phyloP scores from a whole-genome alignment of 2,113 vertebrate species.

The Nothocercus julius region DNA sequence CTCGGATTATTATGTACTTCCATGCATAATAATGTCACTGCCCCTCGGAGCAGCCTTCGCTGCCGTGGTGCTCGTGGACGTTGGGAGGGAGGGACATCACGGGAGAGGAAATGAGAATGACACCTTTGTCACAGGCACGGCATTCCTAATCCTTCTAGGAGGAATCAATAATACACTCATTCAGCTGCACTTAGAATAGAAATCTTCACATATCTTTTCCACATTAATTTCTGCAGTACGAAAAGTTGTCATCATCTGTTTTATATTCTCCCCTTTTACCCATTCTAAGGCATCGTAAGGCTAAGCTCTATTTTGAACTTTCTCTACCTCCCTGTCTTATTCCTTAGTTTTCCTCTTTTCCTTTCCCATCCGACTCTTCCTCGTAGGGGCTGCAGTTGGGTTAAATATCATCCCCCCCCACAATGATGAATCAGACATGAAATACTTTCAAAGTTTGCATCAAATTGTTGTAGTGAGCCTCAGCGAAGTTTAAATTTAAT shows the following conservation, averaged over 20 bases:
- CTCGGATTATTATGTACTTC: slow-evolving; percentile 51
- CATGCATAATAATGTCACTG: slow-evolving; percentile 55
- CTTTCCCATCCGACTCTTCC: neutral
- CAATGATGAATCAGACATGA: neutral
- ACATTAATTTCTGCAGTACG: neutral
- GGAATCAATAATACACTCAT: neutral
- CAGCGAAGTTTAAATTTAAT: neutral
- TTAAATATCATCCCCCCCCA: fast-evolving
- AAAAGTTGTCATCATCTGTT: neutral
- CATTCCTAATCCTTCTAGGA: neutral
- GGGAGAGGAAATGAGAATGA: slow-evolving; percentile 23
- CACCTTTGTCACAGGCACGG: slow-evolving; percentile 19
- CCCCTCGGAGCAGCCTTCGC: neutral
- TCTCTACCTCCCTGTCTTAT: neutral
- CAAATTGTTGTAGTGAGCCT: neutral
- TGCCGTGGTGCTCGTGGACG: neutral
- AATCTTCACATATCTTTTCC: neutral
- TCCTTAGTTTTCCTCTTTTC: neutral
- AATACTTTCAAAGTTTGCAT: neutral
- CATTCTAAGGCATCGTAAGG: neutral
- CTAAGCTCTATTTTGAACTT: neutral
- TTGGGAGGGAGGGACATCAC: neutral
- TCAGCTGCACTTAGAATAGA: neutral
- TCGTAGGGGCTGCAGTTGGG: neutral
- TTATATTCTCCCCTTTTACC: neutral